Evolutionary conservation across 2,888 invertebrate genomes (phyloP).

Genomic region (Isotomurus palustris): DNA sequence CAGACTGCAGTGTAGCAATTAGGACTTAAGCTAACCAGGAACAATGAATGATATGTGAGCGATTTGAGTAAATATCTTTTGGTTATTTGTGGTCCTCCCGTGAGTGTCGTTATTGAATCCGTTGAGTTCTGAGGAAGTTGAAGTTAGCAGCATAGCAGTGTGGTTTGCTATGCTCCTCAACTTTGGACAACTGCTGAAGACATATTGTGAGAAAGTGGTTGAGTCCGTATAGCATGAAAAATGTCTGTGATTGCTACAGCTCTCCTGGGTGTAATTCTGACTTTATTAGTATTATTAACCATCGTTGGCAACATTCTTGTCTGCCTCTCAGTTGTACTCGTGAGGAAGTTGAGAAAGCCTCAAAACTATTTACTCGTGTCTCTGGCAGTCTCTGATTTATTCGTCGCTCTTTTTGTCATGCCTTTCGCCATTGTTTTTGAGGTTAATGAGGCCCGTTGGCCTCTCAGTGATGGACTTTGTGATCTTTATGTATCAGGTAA

Average conservation of each 20-base stretch:
- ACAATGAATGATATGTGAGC: too few relatives aligned
- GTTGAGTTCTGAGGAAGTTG: too few relatives aligned
- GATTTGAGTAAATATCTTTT: too few relatives aligned
- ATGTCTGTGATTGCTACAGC: constrained; percentile 33
- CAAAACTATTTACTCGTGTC: constrained; percentile 91
- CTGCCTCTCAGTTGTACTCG: constrained; percentile 91
- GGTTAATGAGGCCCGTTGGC: constrained; percentile 52
- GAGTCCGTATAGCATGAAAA: too few relatives aligned
- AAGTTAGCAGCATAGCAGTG: too few relatives aligned
- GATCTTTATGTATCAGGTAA: constrained; percentile 46
- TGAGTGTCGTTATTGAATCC: too few relatives aligned
- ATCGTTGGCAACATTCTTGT: constrained; percentile 87
- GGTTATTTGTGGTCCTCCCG: too few relatives aligned
- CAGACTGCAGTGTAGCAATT: too few relatives aligned
- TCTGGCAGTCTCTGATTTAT: constrained; percentile 91
- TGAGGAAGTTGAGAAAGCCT: constrained; percentile 80
- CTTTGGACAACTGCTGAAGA: too few relatives aligned
- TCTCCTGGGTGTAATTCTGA: constrained; percentile 57
- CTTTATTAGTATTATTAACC: constrained; percentile 62
- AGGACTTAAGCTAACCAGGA: too few relatives aligned
- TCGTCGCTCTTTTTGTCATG: constrained; percentile 95
- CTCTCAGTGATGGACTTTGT: constrained; percentile 39
- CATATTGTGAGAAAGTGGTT: too few relatives aligned
- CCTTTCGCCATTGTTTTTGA: constrained; percentile 94
- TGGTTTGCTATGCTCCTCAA: too few relatives aligned